Evolutionary conservation across 1,140 invertebrate species (phyloP), one percentile per base, ranked within the genome.

Genomic region (Drosophila lini): DNA sequence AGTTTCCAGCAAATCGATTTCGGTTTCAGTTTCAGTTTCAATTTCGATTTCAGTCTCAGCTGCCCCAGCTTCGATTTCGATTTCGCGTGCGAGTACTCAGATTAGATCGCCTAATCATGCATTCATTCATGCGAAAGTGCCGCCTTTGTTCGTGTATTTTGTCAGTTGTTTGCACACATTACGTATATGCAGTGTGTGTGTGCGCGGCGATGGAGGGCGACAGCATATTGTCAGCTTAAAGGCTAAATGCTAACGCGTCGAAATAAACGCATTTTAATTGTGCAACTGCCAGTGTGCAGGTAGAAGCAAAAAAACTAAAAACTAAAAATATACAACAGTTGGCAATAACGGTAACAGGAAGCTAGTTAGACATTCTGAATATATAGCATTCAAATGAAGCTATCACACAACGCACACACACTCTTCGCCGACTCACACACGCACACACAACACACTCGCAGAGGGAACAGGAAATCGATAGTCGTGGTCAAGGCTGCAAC

Each of bases 381-480:
- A 34, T 34, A 53, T 53, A 73, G 50, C 31, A 76, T 45, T 44
- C 68, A 73, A 32, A 70, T 62, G 65, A 59, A 74, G 59, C 55
- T 16, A n/a, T 28, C 25, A 28, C 25, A 28, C 25, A 28, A 28
- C 25, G 25, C 15, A 11, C 28, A 58, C 60, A 38, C 34, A 61
- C 32, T 45, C 45, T 16, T 19, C 45, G 32, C 52, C 10, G 5
- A 36, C 42, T 42, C 31, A 74, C 42, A 19, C 19, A 19, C 19
- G 1, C 19, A 36, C 41, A 34, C 16, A 32, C 31, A 11, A 32
- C 38, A 48, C 10, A 62, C 71, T 34, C 5, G 0, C 25, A 6
- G 47, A 48, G 44, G 50, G 45, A 81, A 70, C 89, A 77, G 82
- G 90, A 91, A 91, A 91, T 91, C 90, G 77, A 91, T 91, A 91